A percentile compares a stretch with the other conserved stretches of the same genome.
phyloP scores from a whole-genome alignment of 2,797 vertebrate species.

The Chanos chanos region DNA sequence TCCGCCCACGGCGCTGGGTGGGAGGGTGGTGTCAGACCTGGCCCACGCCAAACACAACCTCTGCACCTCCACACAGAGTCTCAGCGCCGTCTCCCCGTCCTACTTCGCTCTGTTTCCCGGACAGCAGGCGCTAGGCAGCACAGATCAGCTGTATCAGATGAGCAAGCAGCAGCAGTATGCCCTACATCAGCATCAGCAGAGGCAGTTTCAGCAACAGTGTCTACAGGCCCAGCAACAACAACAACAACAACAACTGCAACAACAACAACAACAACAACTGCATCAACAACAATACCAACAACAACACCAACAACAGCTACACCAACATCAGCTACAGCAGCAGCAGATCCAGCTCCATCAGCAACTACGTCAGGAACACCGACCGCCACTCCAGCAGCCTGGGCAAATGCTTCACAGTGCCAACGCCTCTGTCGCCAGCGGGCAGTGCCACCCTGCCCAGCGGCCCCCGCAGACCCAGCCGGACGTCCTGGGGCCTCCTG shows the following conservation, averaged over 20 bases:
- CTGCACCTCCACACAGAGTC: conserved; percentile 74
- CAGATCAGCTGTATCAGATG: conserved; percentile 46
- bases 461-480: conserved; percentile 16
- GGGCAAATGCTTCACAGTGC: conserved; percentile 1
- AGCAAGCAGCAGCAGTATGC: conserved; percentile 42
- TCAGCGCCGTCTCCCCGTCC: conserved; percentile 64
- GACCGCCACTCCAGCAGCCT: conserved; percentile 14
- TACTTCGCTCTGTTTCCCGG: conserved; percentile 77
- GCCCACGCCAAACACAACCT: conserved; percentile 58
- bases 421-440: not conserved
- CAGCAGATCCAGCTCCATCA: conserved; percentile 12
- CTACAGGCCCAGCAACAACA: conserved; percentile 13
- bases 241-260: conserved; percentile 29
- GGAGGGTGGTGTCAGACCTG: conserved; percentile 43
- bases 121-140: conserved; percentile 59
- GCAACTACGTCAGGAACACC: conserved; percentile 17
- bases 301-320: conserved; percentile 18
- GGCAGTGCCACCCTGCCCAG: conserved; percentile 35
- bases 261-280: conserved; percentile 4
- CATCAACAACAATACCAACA: not conserved
- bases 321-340: conserved; percentile 21
- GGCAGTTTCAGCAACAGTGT: conserved; percentile 39
- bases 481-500: too few species aligned
- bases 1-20: conserved; percentile 41
- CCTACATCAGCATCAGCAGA: conserved; percentile 55